Evolutionary conservation across 2,888 invertebrate species (phyloP), one percentile per base, ranked within the genome.

Genomic region (Buathra laborator): DNA sequence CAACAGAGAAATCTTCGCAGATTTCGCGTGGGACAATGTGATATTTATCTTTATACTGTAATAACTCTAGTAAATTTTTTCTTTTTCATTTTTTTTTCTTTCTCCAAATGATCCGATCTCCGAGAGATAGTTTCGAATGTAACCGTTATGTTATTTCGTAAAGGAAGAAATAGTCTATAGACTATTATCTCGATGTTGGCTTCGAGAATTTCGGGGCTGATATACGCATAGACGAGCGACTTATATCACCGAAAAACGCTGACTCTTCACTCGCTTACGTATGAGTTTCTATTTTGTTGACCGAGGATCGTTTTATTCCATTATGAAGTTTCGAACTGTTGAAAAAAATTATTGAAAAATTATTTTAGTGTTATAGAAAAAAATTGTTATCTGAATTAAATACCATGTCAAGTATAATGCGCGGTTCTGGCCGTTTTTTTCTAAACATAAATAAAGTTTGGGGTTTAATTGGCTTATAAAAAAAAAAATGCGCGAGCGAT

Each of bases 11-110:
- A 81, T 43, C 75, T 71, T 56, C 64, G 66, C 67, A 46, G 24
- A 32, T 62, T 44, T 14, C 64, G 29, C 75, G 66, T 70, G 75
- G 82, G 71, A 82, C 82, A 82, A 82, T 85, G 85, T 85, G 85
- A 82, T 85, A 85, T 76, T 79, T 72, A 85, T 71, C 67, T 85
- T 66, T 82, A 82, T 71, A 79, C 56, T 56, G 24, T 62, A 67
- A 32, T 72, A 84, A 79, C 70, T 66, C 46, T 46, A 82, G 81
- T 66, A 70, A 67, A 37, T 64, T 59, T 9, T 24, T 59, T 5
- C 12, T 10, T 12, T 29, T 19, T 59, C 19, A 71, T 71, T 71
- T 71, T 16, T 9, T 59, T 44, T n/a, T 77, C n/a, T 46, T 19
- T 53, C 48, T 82, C 44, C 12, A 56, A 64, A 37, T 77, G 10